Evolutionary conservation across 92 coral and sea anemone species (phyloP).

Genomic region (Metridium senile): DNA sequence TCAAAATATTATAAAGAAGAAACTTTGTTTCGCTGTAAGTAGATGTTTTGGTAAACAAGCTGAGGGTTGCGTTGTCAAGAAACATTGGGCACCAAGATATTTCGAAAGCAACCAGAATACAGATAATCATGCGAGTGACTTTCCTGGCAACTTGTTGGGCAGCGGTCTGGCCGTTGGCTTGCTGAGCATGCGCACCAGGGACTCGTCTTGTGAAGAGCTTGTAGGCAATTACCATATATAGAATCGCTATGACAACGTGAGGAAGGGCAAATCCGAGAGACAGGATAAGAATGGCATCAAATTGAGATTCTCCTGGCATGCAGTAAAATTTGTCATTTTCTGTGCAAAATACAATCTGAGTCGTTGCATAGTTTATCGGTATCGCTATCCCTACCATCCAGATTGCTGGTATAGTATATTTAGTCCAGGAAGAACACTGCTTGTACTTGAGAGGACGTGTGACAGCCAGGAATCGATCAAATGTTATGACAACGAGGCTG

Average conservation of each 20-base stretch:
- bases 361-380: not conserved
- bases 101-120: constrained; percentile 18
- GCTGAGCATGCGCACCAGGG: constrained; percentile 33
- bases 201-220: constrained; percentile 41
- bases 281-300: not conserved
- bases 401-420: constrained; percentile 10
- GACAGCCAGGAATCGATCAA: constrained; percentile 38
- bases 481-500: constrained; percentile 25
- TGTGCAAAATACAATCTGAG: not conserved
- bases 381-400: constrained; percentile 19
- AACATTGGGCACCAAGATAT: constrained; percentile 32
- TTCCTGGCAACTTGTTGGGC: constrained; percentile 24
- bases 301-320: not conserved
- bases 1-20: not conserved
- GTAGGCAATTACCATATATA: constrained; percentile 30
- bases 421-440: constrained; percentile 11
- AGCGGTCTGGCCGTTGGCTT: constrained; percentile 5
- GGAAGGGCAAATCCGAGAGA: constrained; percentile 20
- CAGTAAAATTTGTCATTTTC: not conserved
- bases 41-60: not conserved
- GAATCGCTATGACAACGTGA: constrained; percentile 26
- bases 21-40: not conserved
- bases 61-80: not conserved
- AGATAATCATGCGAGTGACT: constrained; percentile 27
- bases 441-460: constrained; percentile 23